Base-by-base conservation (phyloP, 2,888 invertebrate genomes). In the Diaphora mendica region DNA sequence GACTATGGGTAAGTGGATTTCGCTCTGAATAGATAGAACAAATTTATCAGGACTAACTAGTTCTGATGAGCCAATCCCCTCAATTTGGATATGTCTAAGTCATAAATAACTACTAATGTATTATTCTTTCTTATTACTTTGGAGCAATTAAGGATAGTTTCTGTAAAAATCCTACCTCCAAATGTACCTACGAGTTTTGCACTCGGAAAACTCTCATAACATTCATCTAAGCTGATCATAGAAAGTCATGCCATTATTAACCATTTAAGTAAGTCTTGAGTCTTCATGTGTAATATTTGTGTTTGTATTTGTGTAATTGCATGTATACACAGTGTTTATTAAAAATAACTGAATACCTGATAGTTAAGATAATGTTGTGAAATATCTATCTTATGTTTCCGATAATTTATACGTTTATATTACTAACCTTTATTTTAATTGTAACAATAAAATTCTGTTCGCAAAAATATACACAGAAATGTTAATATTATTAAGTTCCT, bases 1-100 rank as follows among this genome's bases (percentile, higher is more conserved):
- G 51, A 59, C 59, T 70, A 39, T 55, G 35, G n/a, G 30, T 68
- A 44, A 39, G 23, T 20, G 20, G 55, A 66, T 72, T 64, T 69
- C 13, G 51, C 67, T 15, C 55, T 51, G 23, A 64, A 20, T 62
- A 35, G 35, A 35, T 35, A 55, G 8, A 15, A 44, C 5, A 11
- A 39, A 17, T 59, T 55, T n/a, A 17, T 59, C 48, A 7, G 23
- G 20, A 23, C 48, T 44, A 11, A 30, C 48, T 68, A 68, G 30
- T 51, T 68, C 3, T 26, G 26, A 69, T 39, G 20, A 51, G 51
- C 51, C 51, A 55, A 51, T 55, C 11, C 51, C 3, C 1, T 51
- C 23, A 8, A 23, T 23, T 48, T 48, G 17, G 7, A 20, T 15
- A 17, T 48, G 13, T 51, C 23, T 51, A 23, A 23, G 51, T 23